phyloP scores from a whole-genome alignment of 2,888 invertebrate species.

The Synergus laeviventris region DNA sequence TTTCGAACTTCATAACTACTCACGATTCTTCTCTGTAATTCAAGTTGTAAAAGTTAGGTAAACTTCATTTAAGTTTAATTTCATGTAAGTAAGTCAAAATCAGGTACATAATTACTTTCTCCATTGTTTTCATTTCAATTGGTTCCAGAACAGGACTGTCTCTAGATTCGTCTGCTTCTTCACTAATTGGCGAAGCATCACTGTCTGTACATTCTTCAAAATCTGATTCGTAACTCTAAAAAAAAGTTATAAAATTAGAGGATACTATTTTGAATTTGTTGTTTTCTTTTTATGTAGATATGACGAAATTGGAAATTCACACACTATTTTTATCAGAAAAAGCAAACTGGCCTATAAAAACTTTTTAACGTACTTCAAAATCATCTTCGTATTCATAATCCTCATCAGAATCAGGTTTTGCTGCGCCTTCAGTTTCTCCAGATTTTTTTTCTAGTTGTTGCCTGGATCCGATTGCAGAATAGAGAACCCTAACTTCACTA shows the following conservation, averaged over 20 bases:
- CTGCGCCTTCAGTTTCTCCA: constrained; percentile 1
- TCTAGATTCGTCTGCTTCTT: constrained; percentile 56
- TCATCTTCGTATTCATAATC: constrained; percentile 76
- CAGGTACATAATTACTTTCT: constrained; percentile 57
- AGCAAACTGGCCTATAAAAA: not conserved
- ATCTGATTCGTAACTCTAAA: constrained; percentile 78
- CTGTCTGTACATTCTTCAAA: constrained; percentile 76
- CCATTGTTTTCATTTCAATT: constrained; percentile 63
- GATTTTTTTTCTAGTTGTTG: not conserved
- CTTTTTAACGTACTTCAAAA: constrained; percentile 73
- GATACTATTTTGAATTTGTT: too few relatives aligned
- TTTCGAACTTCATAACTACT: constrained; percentile 60
- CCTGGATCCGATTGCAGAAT: constrained; percentile 39
- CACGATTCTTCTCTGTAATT: constrained; percentile 55
- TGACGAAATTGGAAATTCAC: too few relatives aligned
- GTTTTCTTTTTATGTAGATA: too few relatives aligned
- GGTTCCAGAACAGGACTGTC: constrained; percentile 61
- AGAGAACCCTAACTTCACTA: constrained; percentile 68
- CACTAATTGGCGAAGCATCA: constrained; percentile 65
- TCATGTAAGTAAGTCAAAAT: not conserved
- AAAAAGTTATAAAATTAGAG: constrained; percentile 38
- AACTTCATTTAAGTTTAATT: not conserved
- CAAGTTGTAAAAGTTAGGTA: constrained; percentile 38
- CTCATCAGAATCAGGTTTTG: constrained; percentile 51
- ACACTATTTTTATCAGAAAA: not conserved